phyloP scores from a whole-genome alignment of 2,797 vertebrate species.

The Echiichthys vipera region DNA sequence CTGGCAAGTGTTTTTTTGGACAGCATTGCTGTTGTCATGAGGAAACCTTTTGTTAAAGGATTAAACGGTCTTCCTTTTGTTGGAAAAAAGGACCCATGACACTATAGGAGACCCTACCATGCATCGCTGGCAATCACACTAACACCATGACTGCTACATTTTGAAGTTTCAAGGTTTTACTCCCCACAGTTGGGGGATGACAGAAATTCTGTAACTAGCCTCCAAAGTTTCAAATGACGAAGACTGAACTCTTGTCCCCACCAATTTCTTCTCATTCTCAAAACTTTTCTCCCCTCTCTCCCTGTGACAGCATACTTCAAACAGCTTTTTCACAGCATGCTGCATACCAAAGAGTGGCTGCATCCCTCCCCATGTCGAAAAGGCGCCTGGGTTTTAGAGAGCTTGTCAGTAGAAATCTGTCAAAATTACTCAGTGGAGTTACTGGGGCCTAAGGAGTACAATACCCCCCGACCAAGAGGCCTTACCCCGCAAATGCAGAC shows the following conservation, averaged over 20 bases:
- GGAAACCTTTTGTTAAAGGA: not conserved
- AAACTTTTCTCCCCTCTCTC: conserved; percentile 46
- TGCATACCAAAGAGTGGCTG: conserved; percentile 47
- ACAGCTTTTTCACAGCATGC: conserved; percentile 51
- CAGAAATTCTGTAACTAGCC: conserved; percentile 30
- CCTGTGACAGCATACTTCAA: conserved; percentile 52
- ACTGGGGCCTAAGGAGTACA: conserved; percentile 58
- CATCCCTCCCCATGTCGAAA: conserved; percentile 53
- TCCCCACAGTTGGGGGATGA: not conserved
- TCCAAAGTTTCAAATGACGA: conserved; percentile 42
- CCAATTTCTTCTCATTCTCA: conserved; percentile 52
- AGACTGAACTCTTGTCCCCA: conserved; percentile 63
- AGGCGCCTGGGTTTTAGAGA: conserved; percentile 58
- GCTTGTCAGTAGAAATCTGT: conserved; percentile 75
- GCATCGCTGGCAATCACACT: conserved; percentile 1
- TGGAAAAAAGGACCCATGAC: not conserved
- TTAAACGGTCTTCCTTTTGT: not conserved
- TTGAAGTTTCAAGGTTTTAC: conserved; percentile 9
- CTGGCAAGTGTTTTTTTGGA: conserved; percentile 10
- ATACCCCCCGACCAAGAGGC: conserved; percentile 51
- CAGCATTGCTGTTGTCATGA: not conserved
- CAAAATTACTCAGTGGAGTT: conserved; percentile 66
- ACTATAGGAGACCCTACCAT: not conserved
- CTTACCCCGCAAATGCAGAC: conserved; percentile 48
- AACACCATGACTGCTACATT: conserved; percentile 11